phyloP scores from a whole-genome alignment of 2,797 vertebrate genomes.

The Acrossocheilus wenchowensis region DNA sequence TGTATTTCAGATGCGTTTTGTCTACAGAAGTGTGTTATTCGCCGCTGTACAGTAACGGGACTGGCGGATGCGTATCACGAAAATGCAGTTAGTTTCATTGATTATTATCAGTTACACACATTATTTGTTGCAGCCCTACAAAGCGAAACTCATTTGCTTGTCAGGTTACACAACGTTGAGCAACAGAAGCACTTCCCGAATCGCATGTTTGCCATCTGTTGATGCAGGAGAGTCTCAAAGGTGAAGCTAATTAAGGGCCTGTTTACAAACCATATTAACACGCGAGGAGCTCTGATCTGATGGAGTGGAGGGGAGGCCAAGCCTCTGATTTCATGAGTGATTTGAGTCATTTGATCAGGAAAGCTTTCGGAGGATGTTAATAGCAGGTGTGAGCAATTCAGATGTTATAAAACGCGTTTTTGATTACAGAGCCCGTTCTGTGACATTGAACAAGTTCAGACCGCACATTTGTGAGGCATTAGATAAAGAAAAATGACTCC shows the following conservation, averaged over 20 bases:
- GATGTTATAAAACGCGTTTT: neutral
- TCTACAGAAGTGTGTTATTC: neutral
- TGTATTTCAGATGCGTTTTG: neutral
- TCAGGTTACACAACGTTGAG: neutral
- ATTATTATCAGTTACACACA: neutral
- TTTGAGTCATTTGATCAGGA: neutral
- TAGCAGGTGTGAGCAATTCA: too few species aligned
- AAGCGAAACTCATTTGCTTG: neutral
- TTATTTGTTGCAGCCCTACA: too few species aligned
- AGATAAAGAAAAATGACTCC: conserved; percentile 15
- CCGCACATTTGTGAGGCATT: conserved; percentile 25
- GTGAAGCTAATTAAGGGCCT: neutral
- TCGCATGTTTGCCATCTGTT: neutral
- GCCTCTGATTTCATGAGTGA: neutral
- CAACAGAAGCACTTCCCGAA: neutral
- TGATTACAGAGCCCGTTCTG: neutral
- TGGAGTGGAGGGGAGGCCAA: neutral
- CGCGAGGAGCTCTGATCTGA: neutral
- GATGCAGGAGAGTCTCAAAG: neutral
- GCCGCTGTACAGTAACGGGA: neutral
- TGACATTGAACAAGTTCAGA: conserved; percentile 37
- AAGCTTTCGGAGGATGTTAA: neutral
- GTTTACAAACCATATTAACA: neutral
- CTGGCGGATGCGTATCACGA: too few species aligned
- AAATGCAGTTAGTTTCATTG: neutral